phyloP scores from a whole-genome alignment of 64 coral and sea anemone genomes.

The Montipora cactus region DNA sequence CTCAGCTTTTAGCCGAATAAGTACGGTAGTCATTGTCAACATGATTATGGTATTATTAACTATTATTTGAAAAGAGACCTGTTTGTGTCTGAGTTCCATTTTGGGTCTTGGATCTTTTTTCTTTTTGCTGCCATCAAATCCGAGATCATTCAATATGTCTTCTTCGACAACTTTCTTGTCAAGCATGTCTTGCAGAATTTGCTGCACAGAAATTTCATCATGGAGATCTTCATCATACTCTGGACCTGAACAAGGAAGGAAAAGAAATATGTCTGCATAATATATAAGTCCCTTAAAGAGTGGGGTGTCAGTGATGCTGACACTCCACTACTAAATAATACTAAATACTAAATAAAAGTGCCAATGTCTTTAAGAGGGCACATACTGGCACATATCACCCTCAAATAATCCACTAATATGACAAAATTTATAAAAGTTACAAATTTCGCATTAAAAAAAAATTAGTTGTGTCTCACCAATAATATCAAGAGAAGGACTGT shows the following conservation, averaged over 20 bases:
- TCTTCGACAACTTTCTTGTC: slow-evolving; percentile 93
- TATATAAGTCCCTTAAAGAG: not conserved
- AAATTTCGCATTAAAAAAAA: too few relatives aligned
- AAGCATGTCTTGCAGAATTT: slow-evolving; percentile 85
- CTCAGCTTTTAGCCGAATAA: too few relatives aligned
- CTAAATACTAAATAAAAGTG: too few relatives aligned
- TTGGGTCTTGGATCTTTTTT: slow-evolving; percentile 75
- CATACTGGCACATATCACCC: too few relatives aligned
- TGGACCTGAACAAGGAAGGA: not conserved
- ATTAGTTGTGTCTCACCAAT: not conserved
- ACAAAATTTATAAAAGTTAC: too few relatives aligned
- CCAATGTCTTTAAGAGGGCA: too few relatives aligned
- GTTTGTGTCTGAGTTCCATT: slow-evolving; percentile 92
- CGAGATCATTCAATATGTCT: slow-evolving; percentile 78
- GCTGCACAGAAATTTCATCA: slow-evolving; percentile 93
- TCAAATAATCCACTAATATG: too few relatives aligned
- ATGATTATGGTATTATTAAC: not conserved
- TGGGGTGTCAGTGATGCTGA: too few relatives aligned
- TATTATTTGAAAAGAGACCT: slow-evolving; percentile 25
- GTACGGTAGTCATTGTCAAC: too few relatives aligned
- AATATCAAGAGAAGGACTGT: not conserved
- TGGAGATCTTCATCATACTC: slow-evolving; percentile 83
- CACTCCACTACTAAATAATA: too few relatives aligned
- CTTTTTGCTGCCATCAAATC: slow-evolving; percentile 76
- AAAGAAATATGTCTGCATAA: not conserved